Percentiles rank a stretch among this genome's conserved stretches.
Conservation (phyloP, 1,140 invertebrate species). For the Radopholus similis region DNA sequence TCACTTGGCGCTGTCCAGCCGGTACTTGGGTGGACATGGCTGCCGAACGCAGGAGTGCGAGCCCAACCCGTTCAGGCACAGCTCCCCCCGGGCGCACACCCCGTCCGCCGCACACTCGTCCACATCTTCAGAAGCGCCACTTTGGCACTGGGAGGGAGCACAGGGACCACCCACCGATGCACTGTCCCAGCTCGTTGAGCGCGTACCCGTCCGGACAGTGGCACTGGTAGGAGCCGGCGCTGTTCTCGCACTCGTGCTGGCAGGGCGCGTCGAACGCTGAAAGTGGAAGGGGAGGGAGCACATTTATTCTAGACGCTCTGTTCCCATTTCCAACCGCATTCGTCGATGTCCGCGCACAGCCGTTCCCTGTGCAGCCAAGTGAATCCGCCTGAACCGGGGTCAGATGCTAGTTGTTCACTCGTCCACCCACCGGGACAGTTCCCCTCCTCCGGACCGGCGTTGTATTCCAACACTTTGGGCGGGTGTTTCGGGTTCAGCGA, state of each 20-base stretch:
- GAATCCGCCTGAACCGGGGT: too few species aligned
- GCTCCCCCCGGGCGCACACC: conserved; percentile 28
- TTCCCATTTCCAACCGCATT: too few species aligned
- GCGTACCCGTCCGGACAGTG: conserved; percentile 48
- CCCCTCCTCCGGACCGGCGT: conserved; percentile 18
- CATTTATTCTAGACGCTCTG: too few species aligned
- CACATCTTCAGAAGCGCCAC: too few species aligned
- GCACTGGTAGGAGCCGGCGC: conserved; percentile 40
- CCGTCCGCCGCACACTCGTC: conserved; percentile 41
- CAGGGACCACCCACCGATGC: too few species aligned
- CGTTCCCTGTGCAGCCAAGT: too few species aligned
- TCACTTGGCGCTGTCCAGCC: conserved; percentile 27
- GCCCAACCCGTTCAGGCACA: conserved; percentile 53
- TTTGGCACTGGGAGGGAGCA: too few species aligned
- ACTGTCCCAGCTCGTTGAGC: conserved; percentile 40
- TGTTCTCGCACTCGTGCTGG: conserved; percentile 46
- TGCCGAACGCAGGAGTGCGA: conserved; percentile 39
- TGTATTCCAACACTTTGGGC: conserved; percentile 25
- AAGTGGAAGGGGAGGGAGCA: too few species aligned
- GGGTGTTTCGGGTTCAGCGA: conserved; percentile 17
- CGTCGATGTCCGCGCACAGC: too few species aligned
- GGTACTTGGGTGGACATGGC: conserved; percentile 47
- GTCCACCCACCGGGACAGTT: conserved; percentile 38
- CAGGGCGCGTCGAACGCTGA: conserved; percentile 43
- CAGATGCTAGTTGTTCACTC: too few species aligned